These are phyloP conservation scores for Ceratina calcarata DNA, from an alignment of 1,140 invertebrate genomes.

Conservation along the genomic window DNA sequence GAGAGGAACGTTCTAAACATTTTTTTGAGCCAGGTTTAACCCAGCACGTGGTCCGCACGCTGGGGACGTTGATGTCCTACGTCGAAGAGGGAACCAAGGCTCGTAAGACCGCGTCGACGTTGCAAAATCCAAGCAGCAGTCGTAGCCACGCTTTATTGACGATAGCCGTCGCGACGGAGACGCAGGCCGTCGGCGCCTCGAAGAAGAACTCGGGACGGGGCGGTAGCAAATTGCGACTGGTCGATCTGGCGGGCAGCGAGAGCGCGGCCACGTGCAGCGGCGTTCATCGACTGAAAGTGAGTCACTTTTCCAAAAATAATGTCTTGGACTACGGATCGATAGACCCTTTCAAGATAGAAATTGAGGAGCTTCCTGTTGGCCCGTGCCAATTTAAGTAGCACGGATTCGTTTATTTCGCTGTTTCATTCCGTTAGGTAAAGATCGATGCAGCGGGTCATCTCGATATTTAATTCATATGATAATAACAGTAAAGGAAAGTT, in stretches of 20 bases:
- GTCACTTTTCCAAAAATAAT: slow-evolving; percentile 63
- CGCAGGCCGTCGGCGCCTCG: slow-evolving; percentile 15
- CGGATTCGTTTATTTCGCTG: too few relatives aligned
- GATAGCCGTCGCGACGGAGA: slow-evolving; percentile 63
- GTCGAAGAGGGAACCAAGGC: slow-evolving; percentile 71
- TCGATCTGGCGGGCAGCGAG: slow-evolving; percentile 74
- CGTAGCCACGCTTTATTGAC: slow-evolving; percentile 73
- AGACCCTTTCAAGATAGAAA: neutral
- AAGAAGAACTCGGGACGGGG: slow-evolving; percentile 54
- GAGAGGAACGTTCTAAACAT: neutral
- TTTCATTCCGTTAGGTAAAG: too few relatives aligned
- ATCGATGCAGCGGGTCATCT: too few relatives aligned
- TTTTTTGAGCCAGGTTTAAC: slow-evolving; percentile 62
- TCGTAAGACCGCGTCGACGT: slow-evolving; percentile 73
- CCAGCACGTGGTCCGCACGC: slow-evolving; percentile 64
- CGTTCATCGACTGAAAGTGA: slow-evolving; percentile 74
- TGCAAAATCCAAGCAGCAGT: slow-evolving; percentile 71
- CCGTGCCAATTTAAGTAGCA: too few relatives aligned
- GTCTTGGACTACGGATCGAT: slow-evolving; percentile 51
- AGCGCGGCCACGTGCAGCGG: slow-evolving; percentile 72
- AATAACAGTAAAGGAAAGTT: too few relatives aligned
- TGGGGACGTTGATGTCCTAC: slow-evolving; percentile 74
- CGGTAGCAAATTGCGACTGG: slow-evolving; percentile 69
- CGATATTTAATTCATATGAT: too few relatives aligned
- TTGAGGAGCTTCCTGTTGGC: neutral